These are phyloP conservation scores for Drosophila sordidula DNA, from an alignment of 2,888 invertebrate species.

Conservation along the genomic window DNA sequence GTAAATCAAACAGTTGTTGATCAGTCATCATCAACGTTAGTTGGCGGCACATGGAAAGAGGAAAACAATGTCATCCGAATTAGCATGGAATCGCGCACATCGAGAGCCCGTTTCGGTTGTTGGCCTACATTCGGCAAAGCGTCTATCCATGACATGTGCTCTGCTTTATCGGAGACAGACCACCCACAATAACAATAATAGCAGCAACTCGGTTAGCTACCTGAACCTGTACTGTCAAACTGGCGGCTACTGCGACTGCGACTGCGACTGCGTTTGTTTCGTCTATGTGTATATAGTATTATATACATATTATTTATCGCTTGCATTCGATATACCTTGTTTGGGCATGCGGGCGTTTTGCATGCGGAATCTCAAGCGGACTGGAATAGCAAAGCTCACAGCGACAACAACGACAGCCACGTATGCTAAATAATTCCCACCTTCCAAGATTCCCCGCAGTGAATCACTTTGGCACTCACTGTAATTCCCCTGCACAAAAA, in stretches of 20 bases:
- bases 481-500: conserved; percentile 21
- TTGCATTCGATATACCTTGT: conserved; percentile 25
- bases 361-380: conserved; percentile 26
- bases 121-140: conserved; percentile 46
- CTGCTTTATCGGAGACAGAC: not conserved
- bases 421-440: conserved; percentile 18
- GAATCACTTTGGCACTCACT: conserved; percentile 33
- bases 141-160: conserved; percentile 30
- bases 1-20: conserved; percentile 1
- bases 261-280: conserved; percentile 2
- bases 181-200: not conserved
- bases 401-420: not conserved
- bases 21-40: not conserved
- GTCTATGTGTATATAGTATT: not conserved
- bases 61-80: conserved; percentile 19
- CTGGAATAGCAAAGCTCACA: conserved; percentile 12
- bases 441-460: conserved; percentile 44
- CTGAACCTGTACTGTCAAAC: conserved; percentile 31
- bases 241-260: not conserved
- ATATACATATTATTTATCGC: conserved; percentile 14
- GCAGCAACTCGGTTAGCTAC: conserved; percentile 29
- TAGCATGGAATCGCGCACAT: not conserved
- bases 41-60: conserved; percentile 26
- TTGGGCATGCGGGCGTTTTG: conserved; percentile 40
- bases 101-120: no score